These are phyloP conservation scores for Rhea pennata DNA, from an alignment of 2,113 vertebrate species.

Conservation along the genomic window DNA sequence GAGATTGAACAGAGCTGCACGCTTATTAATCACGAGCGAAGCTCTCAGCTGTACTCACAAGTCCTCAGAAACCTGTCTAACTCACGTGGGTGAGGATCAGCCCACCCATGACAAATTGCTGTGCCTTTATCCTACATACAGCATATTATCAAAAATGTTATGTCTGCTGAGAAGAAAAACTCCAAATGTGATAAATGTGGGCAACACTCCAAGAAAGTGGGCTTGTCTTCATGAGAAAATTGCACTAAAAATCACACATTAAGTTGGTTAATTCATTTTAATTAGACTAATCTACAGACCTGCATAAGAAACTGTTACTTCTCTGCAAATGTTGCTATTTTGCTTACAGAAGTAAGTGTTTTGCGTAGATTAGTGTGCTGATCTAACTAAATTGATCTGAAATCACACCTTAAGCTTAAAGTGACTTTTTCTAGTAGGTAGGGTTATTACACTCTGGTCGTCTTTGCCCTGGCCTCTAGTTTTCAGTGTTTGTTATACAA, in stretches of 20 bases:
- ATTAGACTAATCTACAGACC: slow-evolving; percentile 12
- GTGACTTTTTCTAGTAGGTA: background rate
- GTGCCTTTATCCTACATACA: background rate
- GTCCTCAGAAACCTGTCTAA: slow-evolving; percentile 53
- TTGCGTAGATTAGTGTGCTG: background rate
- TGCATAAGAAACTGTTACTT: background rate
- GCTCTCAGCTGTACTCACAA: slow-evolving; percentile 34
- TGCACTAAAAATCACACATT: background rate
- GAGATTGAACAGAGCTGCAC: slow-evolving; percentile 15
- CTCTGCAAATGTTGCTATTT: background rate
- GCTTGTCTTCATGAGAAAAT: slow-evolving; percentile 2
- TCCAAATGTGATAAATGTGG: slow-evolving; percentile 39
- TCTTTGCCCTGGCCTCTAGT: background rate
- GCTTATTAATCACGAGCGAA: slow-evolving; percentile 49
- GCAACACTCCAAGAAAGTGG: slow-evolving; percentile 7
- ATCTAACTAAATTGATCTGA: background rate
- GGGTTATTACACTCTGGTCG: background rate
- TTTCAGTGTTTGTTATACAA: background rate
- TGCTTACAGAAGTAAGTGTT: background rate
- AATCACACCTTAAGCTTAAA: background rate
- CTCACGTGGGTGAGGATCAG: slow-evolving; percentile 52
- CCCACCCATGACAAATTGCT: slow-evolving; percentile 55
- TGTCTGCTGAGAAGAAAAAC: slow-evolving; percentile 54
- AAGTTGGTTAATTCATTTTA: background rate
- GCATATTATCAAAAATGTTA: slow-evolving; percentile 49